Base-by-base conservation (phyloP, 2,888 invertebrate species). In the Ephialtes manifestator region DNA sequence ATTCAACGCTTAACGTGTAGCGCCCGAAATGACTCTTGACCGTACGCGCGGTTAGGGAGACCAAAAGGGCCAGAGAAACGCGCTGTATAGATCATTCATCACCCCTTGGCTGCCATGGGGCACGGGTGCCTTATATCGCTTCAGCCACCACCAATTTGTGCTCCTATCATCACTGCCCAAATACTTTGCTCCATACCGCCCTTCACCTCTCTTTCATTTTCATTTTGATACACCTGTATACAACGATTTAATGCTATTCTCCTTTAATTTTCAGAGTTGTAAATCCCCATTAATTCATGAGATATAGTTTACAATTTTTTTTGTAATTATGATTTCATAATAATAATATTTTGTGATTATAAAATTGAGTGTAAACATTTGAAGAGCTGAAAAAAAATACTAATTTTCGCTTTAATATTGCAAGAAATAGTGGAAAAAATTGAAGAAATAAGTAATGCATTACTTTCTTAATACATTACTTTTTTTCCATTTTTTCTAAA, bases 1-100 rank as follows among this genome's bases (percentile, higher is more conserved):
- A 92, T 92, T 91, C 90, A 91, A 92, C 89, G 88, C 89, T 90
- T 63, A 79, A 75, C 71, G 71, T 58, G 79, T 43, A 83, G 72
- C 60, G 68, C 68, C 35, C 48, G 79, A 46, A 79, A 83, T 70
- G 79, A 83, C 63, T 79, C 75, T 75, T 70, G 83, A 70, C 68
- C 83, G 83, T 55, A 72, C 35, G 70, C 71, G 31, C 72, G 72
- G 72, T 48, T 53, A 81, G 43, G 53, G 58, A 76, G 70, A 51
- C 51, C 58, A 51, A 60, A 31, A 48, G 83, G 81, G 80, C 77
- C 67, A 65, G 71, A 70, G 71, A 39, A 81, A 63, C 84, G 60
- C 82, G 75, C 75, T 24, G 24, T 74, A 48, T 74, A 48, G 81
- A 84, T 85, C 85, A 87, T 86, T 87, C 81, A 87, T 87, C 87